Percentiles rank a stretch among this genome's conserved stretches.
Conservation (phyloP, 2,113 vertebrate genomes). For the Gallinago paraguaiae region DNA sequence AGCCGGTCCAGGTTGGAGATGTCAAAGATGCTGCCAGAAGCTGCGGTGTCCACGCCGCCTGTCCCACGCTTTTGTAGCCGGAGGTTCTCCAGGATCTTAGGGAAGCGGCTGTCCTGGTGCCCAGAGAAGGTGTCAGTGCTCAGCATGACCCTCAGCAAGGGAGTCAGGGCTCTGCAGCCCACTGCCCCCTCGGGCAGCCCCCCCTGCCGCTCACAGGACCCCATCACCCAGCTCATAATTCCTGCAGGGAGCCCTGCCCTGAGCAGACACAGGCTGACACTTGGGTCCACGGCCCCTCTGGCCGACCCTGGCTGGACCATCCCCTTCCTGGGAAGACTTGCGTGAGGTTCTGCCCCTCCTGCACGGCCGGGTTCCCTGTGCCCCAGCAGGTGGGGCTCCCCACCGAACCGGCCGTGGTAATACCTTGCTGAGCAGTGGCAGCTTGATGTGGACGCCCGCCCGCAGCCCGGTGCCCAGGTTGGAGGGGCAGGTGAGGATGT, state of each 20-base stretch:
- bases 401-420: neutral
- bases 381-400: neutral
- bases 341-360: neutral
- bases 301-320: neutral
- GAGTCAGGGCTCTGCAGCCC: accelerated
- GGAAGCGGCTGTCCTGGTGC: slow-evolving; percentile 86
- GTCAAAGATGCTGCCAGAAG: slow-evolving; percentile 86
- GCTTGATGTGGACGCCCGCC: slow-evolving; percentile 84
- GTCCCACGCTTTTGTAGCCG: slow-evolving; percentile 95
- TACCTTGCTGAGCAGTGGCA: slow-evolving; percentile 86
- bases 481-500: slow-evolving; percentile 85
- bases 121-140: neutral
- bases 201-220: neutral
- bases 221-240: accelerated
- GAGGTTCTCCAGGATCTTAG: slow-evolving; percentile 91
- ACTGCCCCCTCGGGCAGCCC: neutral
- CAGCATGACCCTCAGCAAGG: neutral
- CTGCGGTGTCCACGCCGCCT: slow-evolving; percentile 92
- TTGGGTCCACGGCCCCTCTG: accelerated
- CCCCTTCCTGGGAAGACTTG: neutral
- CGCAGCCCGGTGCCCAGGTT: slow-evolving; percentile 85
- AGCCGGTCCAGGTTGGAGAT: slow-evolving; percentile 98
- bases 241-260: neutral
- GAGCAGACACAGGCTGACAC: neutral
- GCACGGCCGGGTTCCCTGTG: accelerated